A percentile compares a stretch with the other conserved stretches of the same genome.
These are phyloP conservation scores for Lobophora halterata DNA, from an alignment of 2,888 invertebrate species.

Conservation along the genomic window DNA sequence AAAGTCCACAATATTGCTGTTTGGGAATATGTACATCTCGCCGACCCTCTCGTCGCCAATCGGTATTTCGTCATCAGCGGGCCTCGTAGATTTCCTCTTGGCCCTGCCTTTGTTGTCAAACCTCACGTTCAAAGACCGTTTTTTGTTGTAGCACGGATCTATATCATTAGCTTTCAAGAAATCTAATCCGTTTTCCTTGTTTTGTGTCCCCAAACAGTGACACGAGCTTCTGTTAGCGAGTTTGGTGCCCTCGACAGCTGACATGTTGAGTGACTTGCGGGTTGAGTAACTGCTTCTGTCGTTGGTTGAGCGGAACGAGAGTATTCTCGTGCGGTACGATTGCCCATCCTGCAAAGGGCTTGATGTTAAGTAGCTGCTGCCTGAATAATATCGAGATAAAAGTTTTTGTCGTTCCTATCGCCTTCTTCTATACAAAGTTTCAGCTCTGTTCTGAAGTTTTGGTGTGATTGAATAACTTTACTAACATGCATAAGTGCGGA, in stretches of 20 bases:
- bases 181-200: slow-evolving; percentile 54
- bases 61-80: slow-evolving; percentile 46
- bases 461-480: too few relatives aligned
- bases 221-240: slow-evolving; percentile 53
- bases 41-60: slow-evolving; percentile 66
- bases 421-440: too few relatives aligned
- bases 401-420: too few relatives aligned
- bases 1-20: slow-evolving; percentile 71
- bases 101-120: slow-evolving; percentile 39
- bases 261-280: slow-evolving; percentile 60
- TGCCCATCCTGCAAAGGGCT: slow-evolving; percentile 64
- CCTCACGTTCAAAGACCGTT: slow-evolving; percentile 35
- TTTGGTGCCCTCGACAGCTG: slow-evolving; percentile 51
- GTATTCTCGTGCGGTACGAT: slow-evolving; percentile 66
- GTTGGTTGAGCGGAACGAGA: slow-evolving; percentile 70
- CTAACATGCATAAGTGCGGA: too few relatives aligned
- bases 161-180: slow-evolving; percentile 46
- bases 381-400: too few relatives aligned
- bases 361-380: too few relatives aligned
- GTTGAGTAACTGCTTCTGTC: slow-evolving; percentile 61
- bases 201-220: slow-evolving; percentile 52
- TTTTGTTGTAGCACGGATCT: slow-evolving; percentile 40
- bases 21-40: slow-evolving; percentile 72
- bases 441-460: too few relatives aligned
- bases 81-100: slow-evolving; percentile 43